Conservation (phyloP, 2,113 vertebrate species). For the Tragelaphus buxtoni region DNA sequence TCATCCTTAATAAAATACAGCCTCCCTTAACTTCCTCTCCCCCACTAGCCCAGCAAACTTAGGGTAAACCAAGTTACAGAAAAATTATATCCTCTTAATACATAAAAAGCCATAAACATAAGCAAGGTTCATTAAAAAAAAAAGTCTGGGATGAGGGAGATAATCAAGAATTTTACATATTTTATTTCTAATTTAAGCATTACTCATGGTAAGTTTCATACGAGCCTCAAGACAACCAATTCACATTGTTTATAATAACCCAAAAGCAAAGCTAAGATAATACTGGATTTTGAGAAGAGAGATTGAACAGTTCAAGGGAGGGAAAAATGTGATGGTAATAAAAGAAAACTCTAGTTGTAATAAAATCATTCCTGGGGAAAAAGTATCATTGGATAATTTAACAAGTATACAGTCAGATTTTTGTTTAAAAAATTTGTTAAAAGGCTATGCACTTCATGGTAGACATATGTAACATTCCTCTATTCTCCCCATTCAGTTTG, state of each 20-base stretch:
- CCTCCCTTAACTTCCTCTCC: not conserved
- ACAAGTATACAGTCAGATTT: not conserved
- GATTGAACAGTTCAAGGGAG: not conserved
- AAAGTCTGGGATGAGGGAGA: not conserved
- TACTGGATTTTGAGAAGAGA: not conserved
- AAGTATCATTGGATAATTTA: not conserved
- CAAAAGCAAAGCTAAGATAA: not conserved
- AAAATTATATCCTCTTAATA: constrained; percentile 20
- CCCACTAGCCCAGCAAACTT: not conserved
- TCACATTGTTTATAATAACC: not conserved
- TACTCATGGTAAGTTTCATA: not conserved
- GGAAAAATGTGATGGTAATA: not conserved
- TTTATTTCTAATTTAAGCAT: constrained; percentile 24
- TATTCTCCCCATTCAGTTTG: not conserved
- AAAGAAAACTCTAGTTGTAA: not conserved
- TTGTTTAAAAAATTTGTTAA: not conserved
- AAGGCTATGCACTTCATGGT: not conserved
- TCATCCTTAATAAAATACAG: not conserved
- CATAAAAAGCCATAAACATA: not conserved
- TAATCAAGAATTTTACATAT: not conserved
- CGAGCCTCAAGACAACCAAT: not conserved
- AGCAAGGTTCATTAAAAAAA: constrained; percentile 13
- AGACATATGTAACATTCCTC: not conserved
- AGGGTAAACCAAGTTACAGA: not conserved
- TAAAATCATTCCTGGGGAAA: not conserved